Evolutionary conservation across 2,888 invertebrate genomes (phyloP), one percentile per base, ranked within the genome.

Genomic region (Lamproptera curius): DNA sequence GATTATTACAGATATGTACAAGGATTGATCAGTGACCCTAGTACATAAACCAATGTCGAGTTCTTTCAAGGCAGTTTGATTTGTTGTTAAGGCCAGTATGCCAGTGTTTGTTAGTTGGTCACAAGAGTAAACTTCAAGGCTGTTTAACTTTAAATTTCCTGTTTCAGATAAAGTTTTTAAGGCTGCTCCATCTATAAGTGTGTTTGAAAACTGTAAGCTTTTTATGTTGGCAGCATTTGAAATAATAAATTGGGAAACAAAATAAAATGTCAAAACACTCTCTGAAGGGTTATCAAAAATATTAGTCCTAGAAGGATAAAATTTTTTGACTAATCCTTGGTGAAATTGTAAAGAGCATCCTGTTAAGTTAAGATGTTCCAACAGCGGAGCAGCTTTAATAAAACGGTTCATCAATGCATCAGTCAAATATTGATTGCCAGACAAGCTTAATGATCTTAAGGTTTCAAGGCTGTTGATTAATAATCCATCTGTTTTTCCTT

Each of bases 271-370:
- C 16, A 94, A 70, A 1, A 94, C 91, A 61, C 92, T 91, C 60
- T 92, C 92, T 37, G 92, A 93, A 50, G 91, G 90, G 46, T 62
- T 79, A 53, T 60, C 57, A 54, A 71, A 76, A 47, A 82, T 67
- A 51, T 81, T 65, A 38, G 67, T 63, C 35, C 68, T 71, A 36
- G 81, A 71, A 0, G 92, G 91, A 74, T 93, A 93, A 71, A 93
- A 93, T 50, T 91, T 91, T 53, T 91, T 90, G 34, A 92, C 91
- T 28, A 92, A 83, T 4, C 92, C 92, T 51, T 87, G 79, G 66
- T 93, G 93, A 67, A 93, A 94, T 20, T 93, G 91, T 41, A 94
- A 89, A 48, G 92, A 92, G 57, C 92, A 92, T 6, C 90, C 90
- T 17, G 91, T 90, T 52, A 94, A 76, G 62, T 92, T 90, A 0